Percentiles rank a stretch among this genome's conserved stretches.
Conservation (phyloP, 2,797 vertebrate species). For the Streptopelia turtur region DNA sequence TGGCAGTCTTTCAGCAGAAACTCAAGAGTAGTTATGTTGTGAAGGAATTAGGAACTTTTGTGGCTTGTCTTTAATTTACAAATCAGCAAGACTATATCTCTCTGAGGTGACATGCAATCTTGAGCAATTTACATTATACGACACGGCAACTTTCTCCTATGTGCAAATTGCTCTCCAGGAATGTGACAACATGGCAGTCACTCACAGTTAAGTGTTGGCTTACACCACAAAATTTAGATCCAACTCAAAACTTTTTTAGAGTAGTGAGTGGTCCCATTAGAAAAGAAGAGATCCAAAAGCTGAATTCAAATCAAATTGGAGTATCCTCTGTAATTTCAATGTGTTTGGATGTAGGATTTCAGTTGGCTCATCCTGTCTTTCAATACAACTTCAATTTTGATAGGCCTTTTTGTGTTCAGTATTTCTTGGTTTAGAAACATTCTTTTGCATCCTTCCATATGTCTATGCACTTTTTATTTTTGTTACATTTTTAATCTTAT, state of each 20-base stretch:
- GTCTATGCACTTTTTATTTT: background rate
- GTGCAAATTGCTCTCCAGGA: conserved; percentile 33
- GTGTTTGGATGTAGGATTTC: background rate
- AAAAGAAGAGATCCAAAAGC: background rate
- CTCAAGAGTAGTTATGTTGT: conserved; percentile 43
- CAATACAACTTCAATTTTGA: background rate
- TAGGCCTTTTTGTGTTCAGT: background rate
- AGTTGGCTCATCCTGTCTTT: background rate
- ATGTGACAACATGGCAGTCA: background rate
- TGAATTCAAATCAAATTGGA: background rate
- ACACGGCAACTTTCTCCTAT: conserved; percentile 6
- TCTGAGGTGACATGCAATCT: conserved; percentile 34
- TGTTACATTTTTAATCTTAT: background rate
- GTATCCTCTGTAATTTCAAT: background rate
- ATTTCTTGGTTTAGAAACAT: conserved; percentile 28
- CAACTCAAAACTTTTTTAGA: background rate
- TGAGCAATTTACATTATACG: conserved; percentile 33
- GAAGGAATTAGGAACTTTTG: conserved; percentile 55
- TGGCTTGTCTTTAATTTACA: conserved; percentile 69
- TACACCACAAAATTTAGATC: background rate
- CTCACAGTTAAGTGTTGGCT: background rate
- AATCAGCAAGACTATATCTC: conserved; percentile 60
- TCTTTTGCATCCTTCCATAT: background rate
- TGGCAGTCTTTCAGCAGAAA: conserved; percentile 68
- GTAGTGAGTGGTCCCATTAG: background rate